Conservation (phyloP, 2,797 vertebrate genomes). For the Sebastolobus altivelis region DNA sequence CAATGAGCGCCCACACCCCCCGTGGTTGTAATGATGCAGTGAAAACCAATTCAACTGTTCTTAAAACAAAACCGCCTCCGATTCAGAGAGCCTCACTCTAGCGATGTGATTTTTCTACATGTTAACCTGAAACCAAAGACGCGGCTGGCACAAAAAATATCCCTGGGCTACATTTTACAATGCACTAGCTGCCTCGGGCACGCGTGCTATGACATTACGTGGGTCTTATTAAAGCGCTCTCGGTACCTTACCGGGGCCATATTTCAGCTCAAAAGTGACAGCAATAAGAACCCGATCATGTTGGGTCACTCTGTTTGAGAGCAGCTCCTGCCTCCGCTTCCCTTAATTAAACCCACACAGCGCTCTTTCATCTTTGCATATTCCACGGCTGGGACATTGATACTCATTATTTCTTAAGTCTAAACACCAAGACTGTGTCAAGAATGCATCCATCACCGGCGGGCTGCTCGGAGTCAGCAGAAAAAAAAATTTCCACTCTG, state of each 20-base stretch:
- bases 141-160: slow-evolving; percentile 27
- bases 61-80: slow-evolving; percentile 53
- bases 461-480: slow-evolving; percentile 92
- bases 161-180: slow-evolving; percentile 38
- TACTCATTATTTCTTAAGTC: slow-evolving; percentile 99
- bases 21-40: slow-evolving; percentile 73
- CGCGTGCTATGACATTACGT: slow-evolving; percentile 72
- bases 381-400: slow-evolving; percentile 98
- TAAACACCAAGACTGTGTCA: slow-evolving; percentile 99
- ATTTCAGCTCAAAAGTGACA: slow-evolving; percentile 92
- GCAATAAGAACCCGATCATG: slow-evolving; percentile 98
- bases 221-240: slow-evolving; percentile 81
- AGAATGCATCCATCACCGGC: slow-evolving; percentile 98
- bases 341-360: slow-evolving; percentile 98
- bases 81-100: slow-evolving; percentile 33
- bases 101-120: slow-evolving; percentile 30
- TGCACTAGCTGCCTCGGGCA: slow-evolving; percentile 40
- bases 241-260: slow-evolving; percentile 81
- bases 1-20: slow-evolving; percentile 68
- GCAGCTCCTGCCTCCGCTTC: slow-evolving; percentile 89
- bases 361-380: slow-evolving; percentile 96
- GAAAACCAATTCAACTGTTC: slow-evolving; percentile 66
- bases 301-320: slow-evolving; percentile 94
- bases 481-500: slow-evolving; percentile 86
- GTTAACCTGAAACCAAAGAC: slow-evolving; percentile 52